Base-by-base conservation (phyloP, 1,140 invertebrate genomes). In the Oryzaephilus surinamensis region DNA sequence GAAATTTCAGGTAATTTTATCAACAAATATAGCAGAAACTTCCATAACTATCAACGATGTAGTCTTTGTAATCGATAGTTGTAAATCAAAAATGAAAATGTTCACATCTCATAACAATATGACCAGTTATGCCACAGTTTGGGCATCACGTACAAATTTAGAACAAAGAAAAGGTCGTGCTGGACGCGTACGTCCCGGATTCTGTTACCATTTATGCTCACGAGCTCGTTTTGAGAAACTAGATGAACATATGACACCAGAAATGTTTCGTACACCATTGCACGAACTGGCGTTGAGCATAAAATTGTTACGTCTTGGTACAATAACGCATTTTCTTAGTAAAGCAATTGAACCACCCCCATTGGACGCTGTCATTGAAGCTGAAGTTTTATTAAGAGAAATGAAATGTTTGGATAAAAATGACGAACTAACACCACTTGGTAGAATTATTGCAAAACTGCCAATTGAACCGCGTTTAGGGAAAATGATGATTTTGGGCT, bases 1-100 rank as follows among this genome's bases (percentile, higher is more conserved):
- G n/a, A n/a, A n/a, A n/a, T n/a, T n/a, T n/a, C n/a, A n/a, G n/a
- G n/a, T 93, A 24, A 93, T 95, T 51, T 57, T 94, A 8, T 80
- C 89, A 2, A 94, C 90, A 0, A 93, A 93, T 55, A 91, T 95
- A 51, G 89, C 89, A 0, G 90, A 95, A 67, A 90, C 88, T 0
- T 92, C 91, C 5, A 92, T 97, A 32, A 97, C 93, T 4, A 97
- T 97, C 46, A 85, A 97, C 58, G 93, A 97, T 60, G 84, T 97
- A 5, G 92, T 97, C 2, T 96, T 84, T 62, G 93, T 97, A 1
- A 85, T 97, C 50, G 92, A 97, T 62, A 84, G 83, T 21, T 93
- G 92, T 57, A 94, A 94, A 65, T 85, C 90, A 0, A 96, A 96
- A 58, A 87, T 94, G 72, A 97, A 96, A 55, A 68, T 94, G 24